Evolutionary conservation across 1,140 invertebrate species (phyloP).

Genomic region (Aphelinus atriplicis): DNA sequence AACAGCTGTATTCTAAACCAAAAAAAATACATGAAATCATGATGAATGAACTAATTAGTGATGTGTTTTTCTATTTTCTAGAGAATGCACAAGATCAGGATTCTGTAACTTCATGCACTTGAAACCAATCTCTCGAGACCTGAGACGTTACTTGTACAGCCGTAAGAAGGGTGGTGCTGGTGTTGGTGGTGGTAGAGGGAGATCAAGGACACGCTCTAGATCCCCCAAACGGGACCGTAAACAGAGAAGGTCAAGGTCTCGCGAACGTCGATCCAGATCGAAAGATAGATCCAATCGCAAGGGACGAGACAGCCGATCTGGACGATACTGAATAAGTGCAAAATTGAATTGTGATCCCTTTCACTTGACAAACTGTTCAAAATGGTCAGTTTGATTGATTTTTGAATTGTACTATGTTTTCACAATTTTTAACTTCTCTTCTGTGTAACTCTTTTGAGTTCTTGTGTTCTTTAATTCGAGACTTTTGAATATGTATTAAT

Average conservation of each 20-base stretch:
- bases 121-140: slow-evolving; percentile 95
- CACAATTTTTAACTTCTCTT: too few species aligned
- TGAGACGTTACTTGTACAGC: slow-evolving; percentile 77
- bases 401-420: too few species aligned
- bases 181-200: slow-evolving; percentile 25
- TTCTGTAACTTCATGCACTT: slow-evolving; percentile 99
- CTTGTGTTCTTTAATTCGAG: too few species aligned
- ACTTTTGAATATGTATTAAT: too few species aligned
- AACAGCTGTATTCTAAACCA: neutral
- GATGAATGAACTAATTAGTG: neutral
- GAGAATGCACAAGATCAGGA: slow-evolving; percentile 95
- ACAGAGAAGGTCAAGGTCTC: slow-evolving; percentile 54
- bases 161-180: slow-evolving; percentile 56
- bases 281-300: slow-evolving; percentile 57
- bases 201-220: slow-evolving; percentile 58
- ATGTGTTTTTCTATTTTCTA: slow-evolving; percentile 57
- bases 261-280: slow-evolving; percentile 60
- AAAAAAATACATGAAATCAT: slow-evolving; percentile 12
- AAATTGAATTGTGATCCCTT: neutral
- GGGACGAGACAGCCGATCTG: slow-evolving; percentile 63
- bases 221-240: slow-evolving; percentile 49
- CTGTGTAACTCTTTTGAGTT: too few species aligned
- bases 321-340: slow-evolving; percentile 56
- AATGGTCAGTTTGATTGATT: too few species aligned
- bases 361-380: too few species aligned